Percentiles rank a stretch among this genome's conserved stretches.
These are phyloP conservation scores for Autographa pulchrina DNA, from an alignment of 2,888 invertebrate species.

Conservation along the genomic window DNA sequence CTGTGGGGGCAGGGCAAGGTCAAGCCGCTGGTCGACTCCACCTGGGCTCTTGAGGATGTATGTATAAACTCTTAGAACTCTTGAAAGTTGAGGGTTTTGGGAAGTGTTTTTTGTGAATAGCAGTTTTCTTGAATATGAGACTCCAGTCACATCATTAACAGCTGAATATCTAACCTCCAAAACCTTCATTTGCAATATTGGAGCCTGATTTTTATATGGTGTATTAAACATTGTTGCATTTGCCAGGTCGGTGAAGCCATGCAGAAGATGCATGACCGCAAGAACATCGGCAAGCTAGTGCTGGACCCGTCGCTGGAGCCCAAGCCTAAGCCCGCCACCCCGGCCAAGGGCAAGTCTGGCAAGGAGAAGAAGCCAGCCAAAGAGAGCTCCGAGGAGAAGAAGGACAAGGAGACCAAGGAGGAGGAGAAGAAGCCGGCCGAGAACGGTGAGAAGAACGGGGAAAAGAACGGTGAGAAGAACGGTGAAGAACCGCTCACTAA, in stretches of 20 bases:
- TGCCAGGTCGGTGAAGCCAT: conserved; percentile 95
- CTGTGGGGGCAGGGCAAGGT: conserved; percentile 94
- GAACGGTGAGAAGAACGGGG: conserved; percentile 86
- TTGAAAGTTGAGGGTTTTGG: not conserved
- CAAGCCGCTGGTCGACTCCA: conserved; percentile 95
- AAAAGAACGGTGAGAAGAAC: conserved; percentile 85
- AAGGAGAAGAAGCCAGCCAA: conserved; percentile 91
- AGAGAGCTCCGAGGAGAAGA: conserved; percentile 92
- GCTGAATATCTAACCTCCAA: too few relatives aligned
- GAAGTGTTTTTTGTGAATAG: too few relatives aligned
- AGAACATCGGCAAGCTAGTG: conserved; percentile 96
- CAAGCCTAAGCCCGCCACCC: conserved; percentile 94
- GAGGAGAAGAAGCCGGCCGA: conserved; percentile 86
- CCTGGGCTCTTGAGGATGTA: conserved; percentile 96
- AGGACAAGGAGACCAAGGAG: conserved; percentile 89
- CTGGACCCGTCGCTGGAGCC: conserved; percentile 94
- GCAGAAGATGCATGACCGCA: conserved; percentile 97
- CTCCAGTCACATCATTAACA: not conserved
- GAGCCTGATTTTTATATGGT: too few relatives aligned
- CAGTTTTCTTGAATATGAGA: too few relatives aligned
- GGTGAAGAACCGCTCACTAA: conserved; percentile 88
- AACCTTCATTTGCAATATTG: too few relatives aligned
- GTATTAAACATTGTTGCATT: not conserved
- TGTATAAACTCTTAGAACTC: conserved; percentile 67
- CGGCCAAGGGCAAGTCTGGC: conserved; percentile 93